Conservation (phyloP, 37 sponge, comb jelly and placozoan genomes). For the Theonella swinhoei region DNA sequence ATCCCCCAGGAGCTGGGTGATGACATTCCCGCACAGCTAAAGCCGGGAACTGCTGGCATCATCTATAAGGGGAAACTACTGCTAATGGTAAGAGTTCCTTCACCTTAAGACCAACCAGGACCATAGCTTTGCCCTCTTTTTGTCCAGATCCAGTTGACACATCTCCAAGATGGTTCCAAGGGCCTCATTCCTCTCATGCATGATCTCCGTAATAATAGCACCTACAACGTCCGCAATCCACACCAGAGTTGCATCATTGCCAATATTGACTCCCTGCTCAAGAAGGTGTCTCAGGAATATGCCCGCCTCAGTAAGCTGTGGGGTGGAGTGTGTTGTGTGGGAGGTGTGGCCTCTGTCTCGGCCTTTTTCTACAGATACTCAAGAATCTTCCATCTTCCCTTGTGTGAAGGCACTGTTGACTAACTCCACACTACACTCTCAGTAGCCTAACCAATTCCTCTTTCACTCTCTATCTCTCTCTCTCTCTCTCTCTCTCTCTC, state of each 20-base stretch:
- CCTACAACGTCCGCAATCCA: not conserved
- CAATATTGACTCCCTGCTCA: not conserved
- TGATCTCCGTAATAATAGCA: constrained; percentile 58
- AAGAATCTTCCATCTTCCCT: too few relatives aligned
- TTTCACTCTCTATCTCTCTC: too few relatives aligned
- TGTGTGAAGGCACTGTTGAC: too few relatives aligned
- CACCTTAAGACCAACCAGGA: too few relatives aligned
- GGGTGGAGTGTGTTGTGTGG: not conserved
- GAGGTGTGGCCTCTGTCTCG: not conserved
- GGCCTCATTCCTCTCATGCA: constrained; percentile 43
- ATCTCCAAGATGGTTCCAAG: not conserved
- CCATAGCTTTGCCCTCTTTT: not conserved
- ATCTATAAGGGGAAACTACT: constrained; percentile 60
- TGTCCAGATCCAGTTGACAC: constrained; percentile 20
- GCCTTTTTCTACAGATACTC: too few relatives aligned
- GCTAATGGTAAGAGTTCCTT: constrained; percentile 43
- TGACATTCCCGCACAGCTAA: constrained; percentile 15
- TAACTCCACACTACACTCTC: too few relatives aligned
- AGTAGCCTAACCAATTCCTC: too few relatives aligned
- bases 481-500: too few relatives aligned
- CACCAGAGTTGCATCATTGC: not conserved
- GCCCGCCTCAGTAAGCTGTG: not conserved
- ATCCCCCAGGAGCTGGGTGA: constrained; percentile 45
- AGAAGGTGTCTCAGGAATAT: not conserved
- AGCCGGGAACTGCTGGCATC: constrained; percentile 31